Percentiles rank a stretch among this genome's conserved stretches.
Conservation (phyloP, 2,888 invertebrate genomes). For the Drepanosiphum platanoidis region DNA sequence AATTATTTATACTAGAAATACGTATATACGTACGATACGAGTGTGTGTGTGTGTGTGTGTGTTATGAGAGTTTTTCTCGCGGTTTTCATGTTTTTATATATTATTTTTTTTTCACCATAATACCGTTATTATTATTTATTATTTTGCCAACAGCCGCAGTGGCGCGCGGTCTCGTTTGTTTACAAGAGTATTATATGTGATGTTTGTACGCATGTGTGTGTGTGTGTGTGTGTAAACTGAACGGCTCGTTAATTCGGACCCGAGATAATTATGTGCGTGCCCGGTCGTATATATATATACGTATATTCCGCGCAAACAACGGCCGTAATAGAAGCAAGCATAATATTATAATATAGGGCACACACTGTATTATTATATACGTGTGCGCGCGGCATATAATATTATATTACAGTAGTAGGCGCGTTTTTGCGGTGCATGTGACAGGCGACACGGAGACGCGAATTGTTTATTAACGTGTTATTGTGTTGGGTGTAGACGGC, state of each 20-base stretch:
- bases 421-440: not conserved
- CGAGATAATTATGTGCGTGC: constrained; percentile 54
- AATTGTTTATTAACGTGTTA: not conserved
- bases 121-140: constrained; percentile 27
- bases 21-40: no score
- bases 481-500: not conserved
- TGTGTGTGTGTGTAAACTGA: constrained; percentile 33
- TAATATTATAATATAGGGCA: not conserved
- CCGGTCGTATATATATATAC: not conserved
- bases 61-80: constrained; percentile 39
- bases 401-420: not conserved
- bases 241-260: constrained; percentile 59
- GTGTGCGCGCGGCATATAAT: not conserved
- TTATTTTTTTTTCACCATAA: not conserved
- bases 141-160: constrained; percentile 13
- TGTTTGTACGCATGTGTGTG: not conserved
- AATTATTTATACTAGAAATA: constrained; percentile 15
- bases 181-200: constrained; percentile 43
- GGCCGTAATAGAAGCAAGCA: not conserved
- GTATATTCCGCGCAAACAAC: constrained; percentile 24
- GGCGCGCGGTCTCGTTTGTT: constrained; percentile 33
- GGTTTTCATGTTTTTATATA: not conserved
- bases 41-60: not conserved
- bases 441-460: constrained; percentile 7
- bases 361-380: not conserved